Base-by-base conservation (phyloP, 2,797 vertebrate genomes). In the Schizopygopsis malacanthus region DNA sequence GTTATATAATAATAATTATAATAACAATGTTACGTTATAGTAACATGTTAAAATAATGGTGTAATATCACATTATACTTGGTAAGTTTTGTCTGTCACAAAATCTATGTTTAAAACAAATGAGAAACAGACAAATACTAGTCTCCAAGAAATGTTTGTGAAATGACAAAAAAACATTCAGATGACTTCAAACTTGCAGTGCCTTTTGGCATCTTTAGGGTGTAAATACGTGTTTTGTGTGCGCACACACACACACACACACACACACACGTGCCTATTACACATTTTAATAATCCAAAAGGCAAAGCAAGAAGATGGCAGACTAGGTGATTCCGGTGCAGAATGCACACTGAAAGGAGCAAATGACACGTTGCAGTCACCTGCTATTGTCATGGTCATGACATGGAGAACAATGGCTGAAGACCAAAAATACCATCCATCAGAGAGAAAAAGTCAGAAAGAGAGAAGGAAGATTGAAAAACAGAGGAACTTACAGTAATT, bases 301-400 rank as follows among this genome's bases (percentile, higher is more conserved):
- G 90, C 87, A 84, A 59, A 90, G 89, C 89, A 89, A 89, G 93
- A 72, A 80, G 33, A 83, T 88, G 84, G 25, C 61, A 56, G 79
- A 50, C 22, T 73, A 52, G 50, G n/a, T 76, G 79, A 45, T 56
- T 18, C 20, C 20, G 43, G 54, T 67, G 85, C 54, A 61, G 70
- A 90, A 91, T 91, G 91, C 92, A 94, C 91, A 91, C 87, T 87
- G 90, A 89, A 89, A 89, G 61, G 41, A 82, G 87, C 84, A 96
- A 89, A 88, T 95, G 93, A 94, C 95, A 96, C 94, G 91, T 94
- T 94, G 94, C 95, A 95, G 96, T 99, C 98, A 99, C 98, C 98
- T 99, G 98, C 97, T 97, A 96, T 96, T 97, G 96, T 99, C 98
- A 96, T 97, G 96, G 93, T 98, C 97, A 94, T 94, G 96, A 96